phyloP scores from a whole-genome alignment of 2,888 invertebrate genomes.

The Archips crataeganus region DNA sequence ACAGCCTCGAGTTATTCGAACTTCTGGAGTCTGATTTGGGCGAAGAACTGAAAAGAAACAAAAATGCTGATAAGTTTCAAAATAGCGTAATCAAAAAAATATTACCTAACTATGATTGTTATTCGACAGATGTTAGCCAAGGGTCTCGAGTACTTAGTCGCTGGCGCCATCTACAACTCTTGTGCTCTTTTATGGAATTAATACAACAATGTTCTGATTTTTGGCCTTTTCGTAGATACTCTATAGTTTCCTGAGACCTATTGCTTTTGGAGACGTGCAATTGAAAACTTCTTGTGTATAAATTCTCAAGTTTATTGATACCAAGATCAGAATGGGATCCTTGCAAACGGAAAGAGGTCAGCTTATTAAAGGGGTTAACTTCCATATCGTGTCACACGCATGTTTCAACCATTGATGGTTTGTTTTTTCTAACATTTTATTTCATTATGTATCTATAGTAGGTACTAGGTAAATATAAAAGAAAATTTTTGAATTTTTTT shows the following conservation, averaged over 20 bases:
- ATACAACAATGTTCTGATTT: not conserved
- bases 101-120: too few species aligned
- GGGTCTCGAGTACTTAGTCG: not conserved
- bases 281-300: too few species aligned
- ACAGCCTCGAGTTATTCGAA: slow-evolving; percentile 85
- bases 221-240: not conserved
- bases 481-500: too few species aligned
- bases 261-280: not conserved
- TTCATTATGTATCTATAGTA: too few species aligned
- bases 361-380: slow-evolving; percentile 18
- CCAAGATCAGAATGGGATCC: not conserved
- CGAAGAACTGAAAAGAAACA: slow-evolving; percentile 65
- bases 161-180: not conserved
- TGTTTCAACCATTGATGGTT: not conserved
- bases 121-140: too few species aligned
- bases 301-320: not conserved
- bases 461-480: too few species aligned
- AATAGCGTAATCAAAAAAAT: not conserved
- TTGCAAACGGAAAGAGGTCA: slow-evolving; percentile 1
- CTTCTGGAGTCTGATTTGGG: slow-evolving; percentile 62
- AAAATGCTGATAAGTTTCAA: not conserved
- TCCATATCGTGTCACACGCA: slow-evolving; percentile 30
- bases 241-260: too few species aligned
- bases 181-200: not conserved
- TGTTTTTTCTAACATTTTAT: too few species aligned